phyloP scores from a whole-genome alignment of 2,888 invertebrate species.

The Machimus atricapillus region DNA sequence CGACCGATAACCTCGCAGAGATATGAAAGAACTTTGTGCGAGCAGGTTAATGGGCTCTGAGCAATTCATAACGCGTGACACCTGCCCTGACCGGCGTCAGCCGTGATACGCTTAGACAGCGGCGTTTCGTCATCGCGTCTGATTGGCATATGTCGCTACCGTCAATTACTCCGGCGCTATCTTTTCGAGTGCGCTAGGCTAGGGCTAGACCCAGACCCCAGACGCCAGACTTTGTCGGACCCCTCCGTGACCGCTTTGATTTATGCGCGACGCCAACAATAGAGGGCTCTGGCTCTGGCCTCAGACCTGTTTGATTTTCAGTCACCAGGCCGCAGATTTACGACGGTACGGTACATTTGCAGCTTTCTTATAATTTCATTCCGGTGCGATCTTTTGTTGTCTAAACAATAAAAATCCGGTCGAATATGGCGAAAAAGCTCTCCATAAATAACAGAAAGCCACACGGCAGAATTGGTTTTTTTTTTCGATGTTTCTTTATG shows the following conservation, averaged over 20 bases:
- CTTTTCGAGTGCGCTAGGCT: neutral
- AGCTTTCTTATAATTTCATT: slow-evolving; percentile 21
- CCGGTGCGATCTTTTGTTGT: neutral
- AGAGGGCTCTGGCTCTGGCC: neutral
- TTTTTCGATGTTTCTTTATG: neutral
- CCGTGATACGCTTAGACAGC: neutral
- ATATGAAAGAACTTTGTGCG: neutral
- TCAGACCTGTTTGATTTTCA: neutral
- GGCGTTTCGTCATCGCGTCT: neutral
- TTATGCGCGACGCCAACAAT: neutral
- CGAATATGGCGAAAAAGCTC: neutral
- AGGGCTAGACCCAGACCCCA: too few species aligned
- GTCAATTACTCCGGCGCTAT: neutral
- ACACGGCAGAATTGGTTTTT: slow-evolving; percentile 5
- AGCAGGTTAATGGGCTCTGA: neutral
- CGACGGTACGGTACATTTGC: neutral
- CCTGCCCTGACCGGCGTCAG: neutral
- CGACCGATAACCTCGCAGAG: neutral
- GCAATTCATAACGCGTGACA: neutral
- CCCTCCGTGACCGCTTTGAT: neutral
- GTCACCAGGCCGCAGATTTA: neutral
- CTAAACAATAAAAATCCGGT: neutral
- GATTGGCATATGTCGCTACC: slow-evolving; percentile 18
- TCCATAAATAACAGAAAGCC: slow-evolving; percentile 6
- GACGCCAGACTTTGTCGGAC: neutral